These are phyloP conservation scores for Manis crassicaudata DNA, from an alignment of 2,797 vertebrate genomes.

Conservation along the genomic window DNA sequence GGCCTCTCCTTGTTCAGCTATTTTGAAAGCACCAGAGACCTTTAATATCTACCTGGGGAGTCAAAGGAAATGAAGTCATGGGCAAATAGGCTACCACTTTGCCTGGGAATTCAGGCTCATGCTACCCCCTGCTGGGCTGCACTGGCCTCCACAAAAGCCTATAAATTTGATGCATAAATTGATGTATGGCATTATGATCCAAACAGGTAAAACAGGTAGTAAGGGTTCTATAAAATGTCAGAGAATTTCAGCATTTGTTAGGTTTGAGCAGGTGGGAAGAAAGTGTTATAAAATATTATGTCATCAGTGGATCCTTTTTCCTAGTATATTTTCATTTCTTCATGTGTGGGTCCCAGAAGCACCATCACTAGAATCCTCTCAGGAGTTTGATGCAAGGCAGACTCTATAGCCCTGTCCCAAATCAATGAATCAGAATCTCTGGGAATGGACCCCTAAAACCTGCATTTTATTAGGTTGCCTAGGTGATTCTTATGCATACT, in stretches of 20 bases:
- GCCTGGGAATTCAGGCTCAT: not conserved
- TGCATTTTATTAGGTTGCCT: not conserved
- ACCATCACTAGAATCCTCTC: not conserved
- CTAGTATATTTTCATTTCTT: not conserved
- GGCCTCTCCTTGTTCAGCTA: slow-evolving; percentile 31
- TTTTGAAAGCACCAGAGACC: slow-evolving; percentile 16
- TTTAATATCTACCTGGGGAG: not conserved
- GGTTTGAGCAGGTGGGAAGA: not conserved
- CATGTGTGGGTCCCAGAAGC: not conserved
- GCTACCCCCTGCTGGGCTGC: not conserved
- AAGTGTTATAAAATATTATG: slow-evolving; percentile 20
- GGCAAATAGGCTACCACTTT: not conserved
- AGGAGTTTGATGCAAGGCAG: not conserved
- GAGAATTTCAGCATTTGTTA: slow-evolving; percentile 4
- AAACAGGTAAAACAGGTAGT: not conserved
- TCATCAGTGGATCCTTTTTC: not conserved
- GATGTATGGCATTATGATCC: not conserved
- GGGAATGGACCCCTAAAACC: not conserved
- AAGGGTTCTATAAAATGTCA: not conserved
- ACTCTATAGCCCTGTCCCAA: not conserved
- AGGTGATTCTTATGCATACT: not conserved
- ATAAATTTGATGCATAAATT: not conserved
- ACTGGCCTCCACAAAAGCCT: not conserved
- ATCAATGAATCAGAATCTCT: not conserved
- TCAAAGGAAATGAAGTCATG: not conserved